Percentiles rank a stretch among this genome's conserved stretches.
Evolutionary conservation across 2,888 invertebrate species (phyloP).

Genomic region (Leptopilina syphax): DNA sequence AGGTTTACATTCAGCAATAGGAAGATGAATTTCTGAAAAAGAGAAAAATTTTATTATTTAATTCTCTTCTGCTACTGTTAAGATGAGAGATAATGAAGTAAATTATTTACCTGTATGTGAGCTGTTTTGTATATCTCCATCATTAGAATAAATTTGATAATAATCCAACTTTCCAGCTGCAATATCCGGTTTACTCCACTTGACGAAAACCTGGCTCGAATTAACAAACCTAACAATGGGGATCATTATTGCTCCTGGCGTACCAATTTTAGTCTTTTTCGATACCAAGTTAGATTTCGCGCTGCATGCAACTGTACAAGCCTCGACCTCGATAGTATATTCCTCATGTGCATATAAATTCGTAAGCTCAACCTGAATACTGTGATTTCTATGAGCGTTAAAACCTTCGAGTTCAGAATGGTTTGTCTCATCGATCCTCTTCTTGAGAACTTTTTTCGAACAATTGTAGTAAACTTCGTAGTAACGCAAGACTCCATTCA

Average conservation of each 20-base stretch:
- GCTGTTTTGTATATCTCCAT: constrained; percentile 68
- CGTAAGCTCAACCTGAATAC: constrained; percentile 35
- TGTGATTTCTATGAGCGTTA: constrained; percentile 40
- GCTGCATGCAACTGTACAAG: constrained; percentile 86
- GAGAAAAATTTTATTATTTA: constrained; percentile 12
- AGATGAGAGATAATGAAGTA: no score
- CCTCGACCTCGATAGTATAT: constrained; percentile 84
- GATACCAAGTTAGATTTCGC: constrained; percentile 78
- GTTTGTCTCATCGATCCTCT: constrained; percentile 64
- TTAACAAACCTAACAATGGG: constrained; percentile 76
- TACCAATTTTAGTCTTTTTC: constrained; percentile 82
- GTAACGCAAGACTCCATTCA: constrained; percentile 86
- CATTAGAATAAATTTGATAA: constrained; percentile 78
- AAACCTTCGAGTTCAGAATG: constrained; percentile 17
- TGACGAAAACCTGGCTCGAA: constrained; percentile 76
- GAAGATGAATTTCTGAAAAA: constrained; percentile 67
- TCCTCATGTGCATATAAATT: constrained; percentile 81
- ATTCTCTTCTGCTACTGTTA: no score
- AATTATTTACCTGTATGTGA: constrained; percentile 62
- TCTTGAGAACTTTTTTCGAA: constrained; percentile 38
- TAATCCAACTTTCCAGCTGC: constrained; percentile 77
- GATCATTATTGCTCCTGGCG: constrained; percentile 77
- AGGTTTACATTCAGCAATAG: constrained; percentile 73
- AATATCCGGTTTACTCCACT: constrained; percentile 77
- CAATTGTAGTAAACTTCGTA: constrained; percentile 81